Conservation (phyloP, 2,113 vertebrate species). For the Syngnathus typhle region DNA sequence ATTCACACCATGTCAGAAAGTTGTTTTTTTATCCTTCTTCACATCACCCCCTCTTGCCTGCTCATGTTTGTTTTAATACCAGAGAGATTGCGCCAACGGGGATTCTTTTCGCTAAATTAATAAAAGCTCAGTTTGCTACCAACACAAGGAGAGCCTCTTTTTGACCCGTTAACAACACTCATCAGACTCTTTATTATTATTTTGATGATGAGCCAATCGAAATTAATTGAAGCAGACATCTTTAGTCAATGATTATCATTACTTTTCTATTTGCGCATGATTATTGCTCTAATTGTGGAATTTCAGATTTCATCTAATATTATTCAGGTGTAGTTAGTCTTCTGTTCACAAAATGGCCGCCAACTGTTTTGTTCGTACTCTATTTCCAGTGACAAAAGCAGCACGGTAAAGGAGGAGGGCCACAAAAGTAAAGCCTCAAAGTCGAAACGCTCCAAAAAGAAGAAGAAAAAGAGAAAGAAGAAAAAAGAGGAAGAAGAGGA, state of each 20-base stretch:
- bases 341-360: not conserved
- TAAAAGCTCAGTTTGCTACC: not conserved
- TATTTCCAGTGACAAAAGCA: conserved; percentile 47
- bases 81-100: not conserved
- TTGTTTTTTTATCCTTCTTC: not conserved
- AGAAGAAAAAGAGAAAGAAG: conserved; percentile 83
- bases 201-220: not conserved
- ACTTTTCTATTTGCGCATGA: too few relatives aligned
- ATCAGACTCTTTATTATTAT: not conserved
- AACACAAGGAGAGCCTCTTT: not conserved
- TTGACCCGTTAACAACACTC: not conserved
- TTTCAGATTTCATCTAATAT: not conserved
- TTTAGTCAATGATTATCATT: too few relatives aligned
- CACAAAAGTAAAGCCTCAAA: conserved; percentile 74
- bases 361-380: not conserved
- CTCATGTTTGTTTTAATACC: not conserved
- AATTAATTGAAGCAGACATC: not conserved
- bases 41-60: not conserved
- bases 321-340: not conserved
- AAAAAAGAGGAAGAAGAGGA: conserved; percentile 60
- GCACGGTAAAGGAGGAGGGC: conserved; percentile 49
- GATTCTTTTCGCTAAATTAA: not conserved
- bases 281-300: not conserved
- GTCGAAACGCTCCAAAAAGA: conserved; percentile 82
- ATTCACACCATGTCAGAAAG: not conserved